A percentile compares a stretch with the other conserved stretches of the same genome.
These are phyloP conservation scores for Vulpes ferrilata DNA, from an alignment of 2,113 vertebrate species.

Conservation along the genomic window DNA sequence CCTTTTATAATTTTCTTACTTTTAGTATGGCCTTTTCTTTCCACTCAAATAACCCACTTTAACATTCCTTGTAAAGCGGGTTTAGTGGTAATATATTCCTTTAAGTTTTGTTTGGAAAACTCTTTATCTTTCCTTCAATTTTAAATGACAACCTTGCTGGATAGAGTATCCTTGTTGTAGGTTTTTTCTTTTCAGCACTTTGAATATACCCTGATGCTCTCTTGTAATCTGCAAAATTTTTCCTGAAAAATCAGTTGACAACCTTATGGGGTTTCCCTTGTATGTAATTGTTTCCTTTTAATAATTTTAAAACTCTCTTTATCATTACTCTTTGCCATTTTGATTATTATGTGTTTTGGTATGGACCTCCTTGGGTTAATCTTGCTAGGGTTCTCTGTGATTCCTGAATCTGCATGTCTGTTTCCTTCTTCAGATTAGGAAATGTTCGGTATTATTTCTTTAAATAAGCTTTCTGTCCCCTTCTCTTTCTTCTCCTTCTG, in stretches of 20 bases:
- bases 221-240: neutral
- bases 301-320: neutral
- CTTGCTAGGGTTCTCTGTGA: neutral
- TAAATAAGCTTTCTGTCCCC: neutral
- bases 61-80: neutral
- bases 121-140: neutral
- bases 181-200: neutral
- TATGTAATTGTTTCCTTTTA: neutral
- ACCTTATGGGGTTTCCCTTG: neutral
- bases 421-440: neutral
- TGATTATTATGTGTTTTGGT: neutral
- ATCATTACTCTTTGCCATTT: neutral
- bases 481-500: neutral
- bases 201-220: neutral
- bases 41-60: neutral
- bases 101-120: neutral
- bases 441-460: neutral
- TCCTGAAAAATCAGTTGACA: neutral
- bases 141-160: neutral
- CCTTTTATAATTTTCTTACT: neutral
- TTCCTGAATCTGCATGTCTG: neutral
- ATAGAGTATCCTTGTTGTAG: neutral
- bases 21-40: neutral
- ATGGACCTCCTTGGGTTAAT: neutral
- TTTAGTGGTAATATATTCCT: neutral